Conservation (phyloP, 2,888 invertebrate species). For the Cheilosia vernalis region DNA sequence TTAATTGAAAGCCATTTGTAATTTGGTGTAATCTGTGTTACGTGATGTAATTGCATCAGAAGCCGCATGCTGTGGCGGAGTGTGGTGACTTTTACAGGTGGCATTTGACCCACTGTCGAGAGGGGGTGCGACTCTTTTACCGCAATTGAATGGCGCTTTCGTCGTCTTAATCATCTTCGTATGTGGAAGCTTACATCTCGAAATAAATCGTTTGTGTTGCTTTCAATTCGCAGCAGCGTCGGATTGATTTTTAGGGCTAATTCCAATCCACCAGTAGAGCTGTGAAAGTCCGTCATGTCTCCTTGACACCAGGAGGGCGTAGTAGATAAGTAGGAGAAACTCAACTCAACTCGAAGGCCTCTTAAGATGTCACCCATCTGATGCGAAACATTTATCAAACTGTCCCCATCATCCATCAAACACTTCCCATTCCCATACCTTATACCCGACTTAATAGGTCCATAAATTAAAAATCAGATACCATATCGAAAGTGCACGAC, state of each 20-base stretch:
- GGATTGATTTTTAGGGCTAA: too few species aligned
- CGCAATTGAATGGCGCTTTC: neutral
- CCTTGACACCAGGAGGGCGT: too few species aligned
- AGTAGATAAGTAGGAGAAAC: too few species aligned
- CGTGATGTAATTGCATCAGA: slow-evolving; percentile 59
- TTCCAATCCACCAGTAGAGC: too few species aligned
- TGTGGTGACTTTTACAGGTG: slow-evolving; percentile 44
- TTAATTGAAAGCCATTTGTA: slow-evolving; percentile 70
- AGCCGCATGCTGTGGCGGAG: slow-evolving; percentile 2
- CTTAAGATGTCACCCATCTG: too few species aligned
- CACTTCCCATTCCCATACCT: neutral
- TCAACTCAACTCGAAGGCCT: too few species aligned
- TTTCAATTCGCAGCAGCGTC: too few species aligned
- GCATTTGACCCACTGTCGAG: slow-evolving; percentile 48
- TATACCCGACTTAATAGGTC: neutral
- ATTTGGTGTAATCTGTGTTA: slow-evolving; percentile 65
- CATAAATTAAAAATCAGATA: neutral
- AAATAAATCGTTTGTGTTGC: too few species aligned
- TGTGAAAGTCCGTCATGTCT: too few species aligned
- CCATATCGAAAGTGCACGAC: neutral
- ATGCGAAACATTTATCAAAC: too few species aligned
- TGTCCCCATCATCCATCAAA: too few species aligned
- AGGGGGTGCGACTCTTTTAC: slow-evolving; percentile 29
- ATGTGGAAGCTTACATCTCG: too few species aligned
- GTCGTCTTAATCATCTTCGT: neutral